Percentiles rank a stretch among this genome's conserved stretches.
Conservation (phyloP, 2,113 vertebrate genomes). For the Gallinago paraguaiae region DNA sequence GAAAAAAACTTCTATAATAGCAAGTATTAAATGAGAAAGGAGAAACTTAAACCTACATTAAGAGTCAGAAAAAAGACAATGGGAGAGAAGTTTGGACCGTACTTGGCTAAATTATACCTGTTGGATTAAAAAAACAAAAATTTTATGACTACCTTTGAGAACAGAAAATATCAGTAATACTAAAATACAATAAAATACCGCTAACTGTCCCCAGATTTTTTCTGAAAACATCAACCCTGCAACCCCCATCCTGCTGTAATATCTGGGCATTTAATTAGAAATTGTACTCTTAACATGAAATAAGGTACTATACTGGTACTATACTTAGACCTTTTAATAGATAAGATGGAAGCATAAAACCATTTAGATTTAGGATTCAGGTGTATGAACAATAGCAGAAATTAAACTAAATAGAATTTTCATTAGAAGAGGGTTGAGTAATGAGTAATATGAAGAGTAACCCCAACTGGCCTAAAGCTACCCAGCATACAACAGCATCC, state of each 20-base stretch:
- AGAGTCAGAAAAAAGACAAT: background rate
- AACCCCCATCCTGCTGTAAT: background rate
- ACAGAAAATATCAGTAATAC: background rate
- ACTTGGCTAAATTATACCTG: background rate
- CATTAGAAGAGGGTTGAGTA: constrained; percentile 26
- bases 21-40: background rate
- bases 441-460: background rate
- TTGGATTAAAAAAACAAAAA: background rate
- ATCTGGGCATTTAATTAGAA: constrained; percentile 4
- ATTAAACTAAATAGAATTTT: constrained; percentile 35
- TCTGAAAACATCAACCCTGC: background rate
- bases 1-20: background rate
- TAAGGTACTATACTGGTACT: background rate
- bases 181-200: background rate
- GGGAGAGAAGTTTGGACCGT: background rate
- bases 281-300: background rate
- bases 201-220: background rate
- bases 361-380: constrained; percentile 27
- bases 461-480: background rate
- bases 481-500: background rate
- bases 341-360: constrained; percentile 10
- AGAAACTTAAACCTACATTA: background rate
- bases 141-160: background rate
- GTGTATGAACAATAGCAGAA: constrained; percentile 22
- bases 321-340: background rate